phyloP scores from a whole-genome alignment of 2,888 invertebrate genomes.

The Drosophila limbata region DNA sequence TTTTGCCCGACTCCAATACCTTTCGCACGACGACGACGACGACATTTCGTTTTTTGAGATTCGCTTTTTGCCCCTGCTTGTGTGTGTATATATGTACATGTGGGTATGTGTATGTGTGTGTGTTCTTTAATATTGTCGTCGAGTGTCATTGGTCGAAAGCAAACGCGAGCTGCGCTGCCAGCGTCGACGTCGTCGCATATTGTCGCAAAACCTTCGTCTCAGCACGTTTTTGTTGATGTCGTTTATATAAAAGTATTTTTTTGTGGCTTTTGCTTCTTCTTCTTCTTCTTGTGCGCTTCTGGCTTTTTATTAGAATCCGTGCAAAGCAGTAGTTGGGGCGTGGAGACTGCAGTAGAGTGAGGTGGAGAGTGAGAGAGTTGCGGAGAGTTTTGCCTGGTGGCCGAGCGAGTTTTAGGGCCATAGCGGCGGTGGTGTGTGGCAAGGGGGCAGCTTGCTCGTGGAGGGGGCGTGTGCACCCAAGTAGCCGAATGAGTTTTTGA shows the following conservation, averaged over 20 bases:
- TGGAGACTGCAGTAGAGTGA: neutral
- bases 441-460: constrained; percentile 3
- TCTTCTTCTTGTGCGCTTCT: constrained; percentile 29
- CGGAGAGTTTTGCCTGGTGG: constrained; percentile 17
- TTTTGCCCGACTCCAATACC: constrained; percentile 12
- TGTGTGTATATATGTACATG: neutral
- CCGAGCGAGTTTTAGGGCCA: constrained; percentile 17
- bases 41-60: constrained; percentile 74
- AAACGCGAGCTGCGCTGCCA: constrained; percentile 59
- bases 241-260: constrained; percentile 6
- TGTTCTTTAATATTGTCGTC: constrained; percentile 83
- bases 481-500: constrained; percentile 75
- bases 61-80: constrained; percentile 62
- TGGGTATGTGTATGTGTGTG: constrained; percentile 39
- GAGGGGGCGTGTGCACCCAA: constrained; percentile 65
- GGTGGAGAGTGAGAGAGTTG: constrained; percentile 12
- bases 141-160: constrained; percentile 84
- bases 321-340: constrained; percentile 21
- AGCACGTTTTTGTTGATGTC: constrained; percentile 11
- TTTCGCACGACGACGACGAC: constrained; percentile 51
- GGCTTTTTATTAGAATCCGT: constrained; percentile 65
- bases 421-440: neutral
- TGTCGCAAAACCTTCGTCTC: constrained; percentile 66
- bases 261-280: constrained; percentile 11
- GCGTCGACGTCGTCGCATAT: constrained; percentile 60